phyloP scores from a whole-genome alignment of 1,140 invertebrate species.

The Manduca sexta region DNA sequence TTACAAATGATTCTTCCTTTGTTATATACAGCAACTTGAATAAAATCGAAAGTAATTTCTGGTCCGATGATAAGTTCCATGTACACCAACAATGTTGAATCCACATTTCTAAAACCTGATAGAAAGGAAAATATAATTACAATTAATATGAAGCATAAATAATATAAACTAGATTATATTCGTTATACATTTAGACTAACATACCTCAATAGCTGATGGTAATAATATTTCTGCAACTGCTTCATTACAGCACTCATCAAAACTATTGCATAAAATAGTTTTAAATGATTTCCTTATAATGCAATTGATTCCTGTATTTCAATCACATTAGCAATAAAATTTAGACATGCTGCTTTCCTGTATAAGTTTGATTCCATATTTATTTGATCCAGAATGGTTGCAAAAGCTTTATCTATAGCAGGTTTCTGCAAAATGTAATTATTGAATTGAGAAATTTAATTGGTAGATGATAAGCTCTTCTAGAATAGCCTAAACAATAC shows the following conservation, averaged over 20 bases:
- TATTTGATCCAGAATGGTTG: constrained; percentile 32
- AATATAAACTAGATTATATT: too few relatives aligned
- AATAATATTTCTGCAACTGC: constrained; percentile 39
- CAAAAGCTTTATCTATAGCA: constrained; percentile 39
- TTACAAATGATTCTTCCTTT: constrained; percentile 19
- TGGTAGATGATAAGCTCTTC: too few relatives aligned
- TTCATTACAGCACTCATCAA: constrained; percentile 43
- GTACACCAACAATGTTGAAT: constrained; percentile 48
- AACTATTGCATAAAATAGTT: constrained; percentile 38
- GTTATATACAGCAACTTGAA: constrained; percentile 42
- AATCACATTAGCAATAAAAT: constrained; percentile 36
- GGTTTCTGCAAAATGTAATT: constrained; percentile 27
- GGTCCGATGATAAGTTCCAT: constrained; percentile 40
- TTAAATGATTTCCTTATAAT: constrained; percentile 33
- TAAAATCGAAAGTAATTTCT: constrained; percentile 38
- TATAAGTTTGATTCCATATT: constrained; percentile 43
- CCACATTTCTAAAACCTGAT: constrained; percentile 53
- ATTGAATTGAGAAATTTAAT: too few relatives aligned
- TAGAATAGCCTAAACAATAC: too few relatives aligned
- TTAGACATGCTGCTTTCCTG: constrained; percentile 38
- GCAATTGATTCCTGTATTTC: constrained; percentile 42
- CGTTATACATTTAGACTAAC: too few relatives aligned
- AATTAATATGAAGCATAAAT: too few relatives aligned
- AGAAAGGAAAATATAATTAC: constrained; percentile 8
- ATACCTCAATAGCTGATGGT: constrained; percentile 35